A percentile compares a stretch with the other conserved stretches of the same genome.
These are phyloP conservation scores for Ochropleura plecta DNA, from an alignment of 2,888 invertebrate species.

Conservation along the genomic window DNA sequence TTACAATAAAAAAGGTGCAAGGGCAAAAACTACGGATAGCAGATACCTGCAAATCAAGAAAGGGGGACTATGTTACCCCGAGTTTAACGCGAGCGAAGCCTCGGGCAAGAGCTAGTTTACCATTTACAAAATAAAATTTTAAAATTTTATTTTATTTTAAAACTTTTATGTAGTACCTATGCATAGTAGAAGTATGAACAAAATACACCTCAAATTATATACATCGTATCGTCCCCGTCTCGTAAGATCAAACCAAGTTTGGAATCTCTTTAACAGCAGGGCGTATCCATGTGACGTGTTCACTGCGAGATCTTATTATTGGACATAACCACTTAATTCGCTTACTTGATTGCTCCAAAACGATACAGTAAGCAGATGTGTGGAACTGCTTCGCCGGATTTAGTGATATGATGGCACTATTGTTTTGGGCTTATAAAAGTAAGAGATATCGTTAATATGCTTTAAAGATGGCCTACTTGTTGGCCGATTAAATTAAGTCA, in stretches of 20 bases:
- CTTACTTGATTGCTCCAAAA: constrained; percentile 62
- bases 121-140: too few relatives aligned
- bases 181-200: too few relatives aligned
- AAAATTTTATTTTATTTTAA: too few relatives aligned
- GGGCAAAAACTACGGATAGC: too few relatives aligned
- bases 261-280: constrained; percentile 65
- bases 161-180: too few relatives aligned
- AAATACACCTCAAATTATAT: background rate
- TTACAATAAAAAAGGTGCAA: too few relatives aligned
- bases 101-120: too few relatives aligned
- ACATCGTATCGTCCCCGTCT: constrained; percentile 53
- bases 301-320: constrained; percentile 65
- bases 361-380: constrained; percentile 54
- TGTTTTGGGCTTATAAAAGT: background rate
- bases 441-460: background rate
- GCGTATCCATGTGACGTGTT: constrained; percentile 62
- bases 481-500: background rate
- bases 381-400: constrained; percentile 37
- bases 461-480: background rate
- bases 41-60: too few relatives aligned
- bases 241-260: constrained; percentile 29
- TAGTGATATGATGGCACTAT: constrained; percentile 13
- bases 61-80: too few relatives aligned
- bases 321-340: constrained; percentile 67
- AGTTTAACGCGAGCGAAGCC: too few relatives aligned